These are phyloP conservation scores for Montipora cactus DNA, from an alignment of 64 coral and sea anemone species.

Conservation along the genomic window DNA sequence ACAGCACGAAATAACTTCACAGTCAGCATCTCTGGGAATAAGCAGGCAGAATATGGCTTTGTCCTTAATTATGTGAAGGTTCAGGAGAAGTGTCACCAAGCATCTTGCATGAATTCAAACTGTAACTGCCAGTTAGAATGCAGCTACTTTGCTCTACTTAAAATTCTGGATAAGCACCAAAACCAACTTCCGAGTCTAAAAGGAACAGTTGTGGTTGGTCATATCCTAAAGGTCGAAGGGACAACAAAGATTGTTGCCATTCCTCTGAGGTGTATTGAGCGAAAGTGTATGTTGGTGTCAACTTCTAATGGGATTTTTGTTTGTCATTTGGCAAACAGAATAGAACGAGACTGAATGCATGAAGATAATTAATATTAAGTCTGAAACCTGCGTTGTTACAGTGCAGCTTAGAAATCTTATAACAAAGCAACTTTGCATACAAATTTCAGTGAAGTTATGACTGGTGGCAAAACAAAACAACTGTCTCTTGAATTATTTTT, in stretches of 20 bases:
- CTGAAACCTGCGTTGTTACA: conserved; percentile 17
- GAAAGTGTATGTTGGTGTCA: conserved; percentile 57
- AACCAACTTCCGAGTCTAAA: conserved; percentile 41
- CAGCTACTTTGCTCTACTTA: conserved; percentile 43
- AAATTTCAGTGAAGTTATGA: conserved; percentile 15
- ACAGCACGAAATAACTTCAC: conserved; percentile 22
- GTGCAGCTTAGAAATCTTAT: conserved; percentile 6
- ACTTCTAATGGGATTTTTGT: conserved; percentile 54
- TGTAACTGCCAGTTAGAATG: conserved; percentile 55
- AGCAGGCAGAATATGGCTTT: conserved; percentile 14
- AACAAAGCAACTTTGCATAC: conserved; percentile 14
- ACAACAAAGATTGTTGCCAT: conserved; percentile 57
- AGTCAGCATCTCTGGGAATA: not conserved
- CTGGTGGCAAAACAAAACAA: conserved; percentile 23
- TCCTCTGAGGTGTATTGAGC: conserved; percentile 51
- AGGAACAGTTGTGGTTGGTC: conserved; percentile 54
- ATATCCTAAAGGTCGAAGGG: conserved; percentile 41
- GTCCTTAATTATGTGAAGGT: conserved; percentile 46
- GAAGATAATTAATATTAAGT: conserved; percentile 6
- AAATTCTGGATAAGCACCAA: conserved; percentile 29
- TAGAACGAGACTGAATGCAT: conserved; percentile 58
- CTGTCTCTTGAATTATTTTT: conserved; percentile 24
- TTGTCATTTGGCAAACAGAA: conserved; percentile 72
- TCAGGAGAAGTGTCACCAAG: conserved; percentile 27
- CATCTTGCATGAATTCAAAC: conserved; percentile 39